phyloP scores from a whole-genome alignment of 2,888 invertebrate genomes.

The Eupithecia dodoneata region DNA sequence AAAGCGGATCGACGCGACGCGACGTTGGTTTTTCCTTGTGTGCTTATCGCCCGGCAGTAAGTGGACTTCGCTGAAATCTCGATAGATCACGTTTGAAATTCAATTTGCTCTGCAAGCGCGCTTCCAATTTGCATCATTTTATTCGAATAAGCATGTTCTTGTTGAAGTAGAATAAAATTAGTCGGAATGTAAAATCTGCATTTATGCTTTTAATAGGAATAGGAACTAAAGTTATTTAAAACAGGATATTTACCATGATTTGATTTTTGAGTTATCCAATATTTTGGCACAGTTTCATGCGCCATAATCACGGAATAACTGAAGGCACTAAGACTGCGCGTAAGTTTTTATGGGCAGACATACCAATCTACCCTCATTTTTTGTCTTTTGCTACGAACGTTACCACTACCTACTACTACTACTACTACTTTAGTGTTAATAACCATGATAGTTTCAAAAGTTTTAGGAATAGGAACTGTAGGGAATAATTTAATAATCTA shows the following conservation, averaged over 20 bases:
- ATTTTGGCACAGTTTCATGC: too few species aligned
- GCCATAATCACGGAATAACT: too few species aligned
- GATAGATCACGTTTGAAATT: constrained; percentile 63
- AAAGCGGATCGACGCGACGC: background rate
- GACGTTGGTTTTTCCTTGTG: constrained; percentile 13
- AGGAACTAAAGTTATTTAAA: too few species aligned
- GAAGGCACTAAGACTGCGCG: too few species aligned
- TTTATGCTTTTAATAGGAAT: constrained; percentile 55
- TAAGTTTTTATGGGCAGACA: too few species aligned
- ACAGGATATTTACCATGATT: too few species aligned
- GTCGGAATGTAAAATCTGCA: constrained; percentile 44
- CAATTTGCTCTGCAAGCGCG: constrained; percentile 50
- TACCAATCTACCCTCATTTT: too few species aligned
- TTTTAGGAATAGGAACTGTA: constrained; percentile 47
- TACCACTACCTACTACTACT: too few species aligned
- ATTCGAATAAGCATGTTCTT: constrained; percentile 34
- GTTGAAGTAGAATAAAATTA: constrained; percentile 34
- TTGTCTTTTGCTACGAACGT: too few species aligned
- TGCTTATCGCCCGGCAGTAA: constrained; percentile 39
- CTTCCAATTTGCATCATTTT: constrained; percentile 41
- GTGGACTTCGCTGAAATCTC: constrained; percentile 49
- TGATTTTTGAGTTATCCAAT: too few species aligned
- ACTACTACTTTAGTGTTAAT: too few species aligned
- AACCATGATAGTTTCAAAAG: too few species aligned
- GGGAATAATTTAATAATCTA: constrained; percentile 1